Evolutionary conservation across 1,140 invertebrate species (phyloP), one percentile per base, ranked within the genome.

Genomic region (Dendrolimus kikuchii): DNA sequence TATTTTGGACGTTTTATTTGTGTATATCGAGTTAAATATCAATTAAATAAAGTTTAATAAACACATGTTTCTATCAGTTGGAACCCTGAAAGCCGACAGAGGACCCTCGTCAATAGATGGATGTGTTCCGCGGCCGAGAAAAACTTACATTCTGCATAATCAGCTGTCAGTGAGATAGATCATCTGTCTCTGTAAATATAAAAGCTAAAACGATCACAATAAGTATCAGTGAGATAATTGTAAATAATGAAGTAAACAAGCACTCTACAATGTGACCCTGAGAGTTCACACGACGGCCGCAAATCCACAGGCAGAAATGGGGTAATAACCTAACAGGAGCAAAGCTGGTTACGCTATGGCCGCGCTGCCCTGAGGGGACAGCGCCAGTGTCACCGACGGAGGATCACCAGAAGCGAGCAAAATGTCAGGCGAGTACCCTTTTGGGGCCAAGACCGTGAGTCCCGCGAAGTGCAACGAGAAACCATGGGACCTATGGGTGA

Each of bases 131-230:
- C 83, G 77, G 63, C 78, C 66, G 60, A 79, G 77, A 83, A 87
- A 88, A 86, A 86, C 83, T 85, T 84, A 81, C 83, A 86, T 85
- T 86, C 83, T 86, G 80, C 86, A 88, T 86, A 88, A 88, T 88
- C 86, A 88, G 86, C 86, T 88, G 86, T 88, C 86, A 88, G 76
- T 81, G 78, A 87, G 81, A 85, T 80, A 82, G 81, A 88, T 88
- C 86, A 88, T 87, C 86, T 88, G 86, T 86, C 80, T 71, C 74
- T 86, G 84, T 88, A 88, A 88, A 88, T 88, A 87, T 82, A 80
- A 85, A 84, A 83, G 73, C 74, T 83, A 75, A 86, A 77, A 79
- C 74, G 74, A 86, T 79, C 79, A 84, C 71, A 87, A 82, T 77
- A 82, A 77, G 70, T 79, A 81, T 73, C 57, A 55, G 49, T 64